These are phyloP conservation scores for Bos taurus DNA, from an alignment of 2,113 vertebrate genomes.

Conservation along the genomic window DNA sequence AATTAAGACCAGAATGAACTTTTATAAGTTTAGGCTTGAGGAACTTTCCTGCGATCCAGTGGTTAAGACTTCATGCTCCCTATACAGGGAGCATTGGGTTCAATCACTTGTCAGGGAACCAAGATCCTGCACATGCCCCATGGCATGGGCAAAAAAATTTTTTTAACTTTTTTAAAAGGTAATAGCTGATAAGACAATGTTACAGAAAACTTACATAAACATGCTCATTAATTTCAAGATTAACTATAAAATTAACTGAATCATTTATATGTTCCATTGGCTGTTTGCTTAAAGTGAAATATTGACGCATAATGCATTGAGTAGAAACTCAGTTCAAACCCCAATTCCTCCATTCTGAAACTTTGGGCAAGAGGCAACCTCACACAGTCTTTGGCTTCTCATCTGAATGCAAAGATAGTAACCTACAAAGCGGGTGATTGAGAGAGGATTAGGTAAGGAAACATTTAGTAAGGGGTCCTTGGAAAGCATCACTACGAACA, in stretches of 20 bases:
- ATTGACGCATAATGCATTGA: background rate
- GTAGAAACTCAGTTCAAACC: background rate
- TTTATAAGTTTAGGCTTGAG: background rate
- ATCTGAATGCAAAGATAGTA: background rate
- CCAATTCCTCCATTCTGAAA: background rate
- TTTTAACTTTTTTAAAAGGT: background rate
- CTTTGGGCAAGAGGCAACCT: background rate
- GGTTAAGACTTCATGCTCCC: background rate
- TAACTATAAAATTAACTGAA: background rate
- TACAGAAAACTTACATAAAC: slow-evolving; percentile 8
- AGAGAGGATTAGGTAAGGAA: slow-evolving; percentile 12
- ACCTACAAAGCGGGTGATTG: background rate
- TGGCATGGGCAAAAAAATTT: accelerated
- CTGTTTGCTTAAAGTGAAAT: slow-evolving; percentile 6
- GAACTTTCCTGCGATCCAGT: background rate
- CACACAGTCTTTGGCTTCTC: background rate
- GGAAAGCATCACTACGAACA: too few species aligned
- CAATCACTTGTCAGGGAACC: background rate
- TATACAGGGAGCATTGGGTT: background rate
- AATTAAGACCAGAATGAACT: background rate
- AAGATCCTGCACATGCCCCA: background rate
- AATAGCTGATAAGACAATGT: background rate
- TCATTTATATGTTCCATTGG: background rate
- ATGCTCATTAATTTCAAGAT: background rate
- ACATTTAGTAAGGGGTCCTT: background rate